phyloP scores from a whole-genome alignment of 1,140 invertebrate species.

The Penaeus indicus region DNA sequence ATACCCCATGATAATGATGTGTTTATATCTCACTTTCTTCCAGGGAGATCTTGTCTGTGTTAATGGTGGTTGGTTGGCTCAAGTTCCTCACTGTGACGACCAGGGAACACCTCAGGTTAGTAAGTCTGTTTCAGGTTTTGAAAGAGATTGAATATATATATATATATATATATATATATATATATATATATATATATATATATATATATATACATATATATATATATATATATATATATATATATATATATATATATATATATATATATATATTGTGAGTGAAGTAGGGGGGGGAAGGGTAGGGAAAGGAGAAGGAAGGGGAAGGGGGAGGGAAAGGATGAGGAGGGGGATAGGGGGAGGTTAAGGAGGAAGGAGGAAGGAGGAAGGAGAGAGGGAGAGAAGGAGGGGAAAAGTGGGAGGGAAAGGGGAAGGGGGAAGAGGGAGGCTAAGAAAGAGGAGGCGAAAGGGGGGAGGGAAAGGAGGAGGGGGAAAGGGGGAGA shows the following conservation, averaged over 20 bases:
- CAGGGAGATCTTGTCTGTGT: not conserved
- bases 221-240: conserved; percentile 18
- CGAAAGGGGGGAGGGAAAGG: not conserved
- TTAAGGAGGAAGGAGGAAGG: not conserved
- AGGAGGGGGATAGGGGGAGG: not conserved
- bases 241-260: conserved; percentile 16
- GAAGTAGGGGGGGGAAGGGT: not conserved
- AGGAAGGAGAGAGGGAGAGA: not conserved
- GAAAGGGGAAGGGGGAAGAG: not conserved
- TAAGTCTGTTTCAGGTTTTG: not conserved
- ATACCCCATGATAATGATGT: too few relatives aligned
- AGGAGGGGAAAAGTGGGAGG: not conserved
- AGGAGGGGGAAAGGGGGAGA: not conserved
- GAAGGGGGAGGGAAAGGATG: not conserved
- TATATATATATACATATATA: conserved; percentile 17
- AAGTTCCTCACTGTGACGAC: not conserved
- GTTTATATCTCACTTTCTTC: too few relatives aligned
- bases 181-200: conserved; percentile 20
- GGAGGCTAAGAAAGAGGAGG: not conserved
- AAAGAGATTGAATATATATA: not conserved
- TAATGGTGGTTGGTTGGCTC: not conserved
- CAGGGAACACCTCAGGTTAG: not conserved
- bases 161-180: conserved; percentile 18
- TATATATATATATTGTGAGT: not conserved
- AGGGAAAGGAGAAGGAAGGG: not conserved